Evolutionary conservation across 2,113 vertebrate species (phyloP).

Genomic region (Brachyistius frenatus): DNA sequence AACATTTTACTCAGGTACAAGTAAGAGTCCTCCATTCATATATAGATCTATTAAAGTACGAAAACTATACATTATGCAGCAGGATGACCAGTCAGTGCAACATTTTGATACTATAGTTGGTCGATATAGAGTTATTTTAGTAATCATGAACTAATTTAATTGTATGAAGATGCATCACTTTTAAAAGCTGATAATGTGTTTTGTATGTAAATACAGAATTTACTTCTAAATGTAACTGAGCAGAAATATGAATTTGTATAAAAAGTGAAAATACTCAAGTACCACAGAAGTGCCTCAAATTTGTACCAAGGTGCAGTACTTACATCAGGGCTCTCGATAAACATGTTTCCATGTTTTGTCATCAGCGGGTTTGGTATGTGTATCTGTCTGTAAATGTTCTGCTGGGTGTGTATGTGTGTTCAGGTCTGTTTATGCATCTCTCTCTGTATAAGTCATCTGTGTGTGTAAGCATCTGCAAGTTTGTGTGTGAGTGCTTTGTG

Average conservation of each 20-base stretch:
- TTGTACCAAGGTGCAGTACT: neutral
- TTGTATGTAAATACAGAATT: neutral
- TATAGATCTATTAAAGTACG: too few species aligned
- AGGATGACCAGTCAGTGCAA: neutral
- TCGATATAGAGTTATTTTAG: too few species aligned
- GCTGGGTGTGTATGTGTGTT: neutral
- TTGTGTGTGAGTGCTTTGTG: conserved; percentile 58
- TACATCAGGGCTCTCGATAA: neutral
- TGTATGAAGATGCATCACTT: too few species aligned
- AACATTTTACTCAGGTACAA: too few species aligned
- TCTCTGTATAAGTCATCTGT: conserved; percentile 52
- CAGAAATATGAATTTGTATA: neutral
- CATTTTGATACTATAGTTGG: neutral
- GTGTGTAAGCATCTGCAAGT: conserved; percentile 35
- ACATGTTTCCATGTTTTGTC: neutral
- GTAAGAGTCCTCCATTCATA: too few species aligned
- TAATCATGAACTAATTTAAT: too few species aligned
- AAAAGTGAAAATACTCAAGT: neutral
- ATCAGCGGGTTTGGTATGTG: conserved; percentile 11
- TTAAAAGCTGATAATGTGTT: neutral
- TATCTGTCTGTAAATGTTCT: neutral
- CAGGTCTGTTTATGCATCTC: conserved; percentile 48
- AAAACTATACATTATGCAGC: too few species aligned
- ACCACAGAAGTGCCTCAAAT: neutral
- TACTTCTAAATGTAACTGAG: neutral